Evolutionary conservation across 1,140 invertebrate species (phyloP).

Genomic region (Penaeus japonicus): DNA sequence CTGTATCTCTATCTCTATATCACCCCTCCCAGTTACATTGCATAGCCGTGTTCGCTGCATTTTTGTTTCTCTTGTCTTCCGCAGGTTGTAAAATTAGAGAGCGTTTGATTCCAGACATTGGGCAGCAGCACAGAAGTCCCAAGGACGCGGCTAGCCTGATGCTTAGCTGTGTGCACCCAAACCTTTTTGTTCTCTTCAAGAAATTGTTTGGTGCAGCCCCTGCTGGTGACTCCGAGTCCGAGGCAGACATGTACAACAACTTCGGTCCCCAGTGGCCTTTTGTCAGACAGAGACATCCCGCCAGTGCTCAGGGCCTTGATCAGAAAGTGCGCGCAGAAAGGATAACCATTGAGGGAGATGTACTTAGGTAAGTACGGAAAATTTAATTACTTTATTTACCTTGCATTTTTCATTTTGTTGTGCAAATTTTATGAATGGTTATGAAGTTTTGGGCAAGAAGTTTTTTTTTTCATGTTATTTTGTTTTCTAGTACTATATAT

Average conservation of each 20-base stretch:
- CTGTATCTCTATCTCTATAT: too few species aligned
- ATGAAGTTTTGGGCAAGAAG: too few species aligned
- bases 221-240: conserved; percentile 44
- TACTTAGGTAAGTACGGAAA: conserved; percentile 19
- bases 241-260: conserved; percentile 52
- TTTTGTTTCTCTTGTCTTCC: too few species aligned
- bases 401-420: too few species aligned
- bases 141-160: conserved; percentile 43
- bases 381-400: too few species aligned
- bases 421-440: too few species aligned
- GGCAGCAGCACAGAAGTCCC: conserved; percentile 26
- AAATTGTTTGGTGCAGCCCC: conserved; percentile 49
- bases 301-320: conserved; percentile 31
- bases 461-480: too few species aligned
- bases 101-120: neutral
- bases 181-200: conserved; percentile 54
- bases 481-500: too few species aligned
- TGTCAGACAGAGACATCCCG: conserved; percentile 45
- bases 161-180: conserved; percentile 54
- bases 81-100: too few species aligned
- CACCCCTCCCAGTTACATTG: too few species aligned
- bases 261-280: conserved; percentile 47
- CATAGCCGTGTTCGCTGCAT: too few species aligned
- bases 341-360: conserved; percentile 47
- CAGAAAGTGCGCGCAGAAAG: conserved; percentile 48